These are phyloP conservation scores for Pelecanoides urinatrix DNA, from an alignment of 2,113 vertebrate genomes.

Conservation along the genomic window DNA sequence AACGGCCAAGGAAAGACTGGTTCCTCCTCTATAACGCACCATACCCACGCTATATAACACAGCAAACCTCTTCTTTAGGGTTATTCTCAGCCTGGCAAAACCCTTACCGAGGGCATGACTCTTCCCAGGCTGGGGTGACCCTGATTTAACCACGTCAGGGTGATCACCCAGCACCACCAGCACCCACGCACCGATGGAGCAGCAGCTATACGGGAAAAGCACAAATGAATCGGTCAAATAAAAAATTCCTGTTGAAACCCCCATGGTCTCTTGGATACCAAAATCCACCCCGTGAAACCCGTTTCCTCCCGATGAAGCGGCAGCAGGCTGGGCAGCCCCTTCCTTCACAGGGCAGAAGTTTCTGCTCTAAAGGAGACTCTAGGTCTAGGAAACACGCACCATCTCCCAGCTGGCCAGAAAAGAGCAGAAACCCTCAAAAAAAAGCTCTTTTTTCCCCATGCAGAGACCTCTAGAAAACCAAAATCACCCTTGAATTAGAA, in stretches of 20 bases:
- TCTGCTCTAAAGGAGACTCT: background rate
- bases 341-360: background rate
- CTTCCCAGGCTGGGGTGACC: background rate
- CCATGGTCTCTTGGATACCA: accelerated
- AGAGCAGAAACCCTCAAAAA: background rate
- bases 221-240: background rate
- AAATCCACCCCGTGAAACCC: background rate
- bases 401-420: background rate
- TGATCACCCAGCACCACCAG: background rate
- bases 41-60: accelerated
- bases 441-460: background rate
- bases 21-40: background rate
- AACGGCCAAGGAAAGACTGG: background rate
- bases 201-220: background rate
- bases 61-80: background rate
- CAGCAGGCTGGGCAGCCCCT: background rate
- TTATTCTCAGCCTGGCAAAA: background rate
- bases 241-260: background rate
- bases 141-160: background rate
- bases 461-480: background rate
- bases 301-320: background rate
- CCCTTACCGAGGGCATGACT: background rate
- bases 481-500: background rate
- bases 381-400: background rate
- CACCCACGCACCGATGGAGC: background rate